Evolutionary conservation across 2,113 vertebrate species (phyloP), one percentile per base, ranked within the genome.

Genomic region (Sander lucioperca): DNA sequence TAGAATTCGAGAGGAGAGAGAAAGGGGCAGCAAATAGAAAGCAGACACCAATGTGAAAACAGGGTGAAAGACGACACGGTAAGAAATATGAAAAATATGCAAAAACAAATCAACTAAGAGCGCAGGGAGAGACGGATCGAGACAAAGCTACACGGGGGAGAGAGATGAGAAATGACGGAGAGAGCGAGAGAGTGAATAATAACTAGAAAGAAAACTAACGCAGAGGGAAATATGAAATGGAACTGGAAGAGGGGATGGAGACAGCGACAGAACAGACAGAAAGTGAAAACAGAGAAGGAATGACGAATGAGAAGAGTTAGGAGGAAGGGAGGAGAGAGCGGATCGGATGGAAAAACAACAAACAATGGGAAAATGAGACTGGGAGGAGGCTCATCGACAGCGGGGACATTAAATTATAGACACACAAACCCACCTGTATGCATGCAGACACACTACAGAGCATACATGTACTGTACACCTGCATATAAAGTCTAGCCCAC

Each of bases 341-440:
- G 85, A 86, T 88, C 50, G 27, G 66, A 79, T 72, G 56, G 79
- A 59, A 85, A 78, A 87, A 87, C 80, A 86, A 79, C 70, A 74
- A 64, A 84, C 1, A 50, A 76, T 43, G 8, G 50, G 58, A 65
- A 85, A 36, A 56, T 12, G 59, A 74, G 56, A 39, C 25, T 3
- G 45, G 74, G 51, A 62, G 27, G 56, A 71, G 51, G 73, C 48
- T 76, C 23, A 56, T 71, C 56, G n/a, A 78, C 43, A 72, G 71
- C 23, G 8, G 63, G 72, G 53, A 54, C 63, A 74, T 77, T 85
- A 78, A 61, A 67, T 83, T 85, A 77, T 7, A 45, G 45, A 57
- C 53, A 62, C 45, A 67, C 57, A 56, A 16, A 74, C 56, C 73
- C 85, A 91, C 84, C 78, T 82, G 82, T 66, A 61, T 5, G 61